These are phyloP conservation scores for Aldabrachelys gigantea DNA, from an alignment of 2,113 vertebrate species.

Conservation along the genomic window DNA sequence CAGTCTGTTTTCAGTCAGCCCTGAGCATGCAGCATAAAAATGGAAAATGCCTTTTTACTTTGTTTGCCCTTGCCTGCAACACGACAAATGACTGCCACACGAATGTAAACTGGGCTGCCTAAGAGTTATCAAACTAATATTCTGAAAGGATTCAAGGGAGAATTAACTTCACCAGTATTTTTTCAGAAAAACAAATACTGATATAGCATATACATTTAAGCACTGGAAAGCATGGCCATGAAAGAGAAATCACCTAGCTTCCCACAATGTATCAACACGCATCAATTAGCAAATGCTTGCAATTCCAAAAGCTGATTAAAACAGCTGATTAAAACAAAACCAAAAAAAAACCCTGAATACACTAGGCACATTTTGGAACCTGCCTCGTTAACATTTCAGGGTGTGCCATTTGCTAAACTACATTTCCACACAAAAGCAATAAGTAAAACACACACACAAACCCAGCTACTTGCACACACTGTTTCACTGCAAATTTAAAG, in stretches of 20 bases:
- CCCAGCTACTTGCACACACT: background rate
- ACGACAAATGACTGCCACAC: constrained; percentile 4
- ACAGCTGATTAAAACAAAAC: background rate
- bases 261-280: background rate
- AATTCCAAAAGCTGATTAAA: constrained; percentile 22
- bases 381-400: constrained; percentile 18
- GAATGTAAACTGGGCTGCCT: constrained; percentile 30
- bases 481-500: background rate
- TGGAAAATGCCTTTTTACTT: background rate
- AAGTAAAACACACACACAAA: background rate
- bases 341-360: background rate
- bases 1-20: background rate
- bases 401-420: background rate
- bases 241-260: constrained; percentile 55
- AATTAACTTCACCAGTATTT: constrained; percentile 62
- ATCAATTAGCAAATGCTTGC: background rate
- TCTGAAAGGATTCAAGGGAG: constrained; percentile 27
- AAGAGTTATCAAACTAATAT: constrained; percentile 29
- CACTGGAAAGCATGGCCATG: constrained; percentile 43
- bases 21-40: background rate
- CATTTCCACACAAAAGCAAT: background rate
- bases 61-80: background rate
- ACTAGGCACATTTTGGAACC: background rate
- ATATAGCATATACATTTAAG: constrained; percentile 53
- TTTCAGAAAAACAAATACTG: constrained; percentile 51